Conservation (phyloP, 2,113 vertebrate genomes). For the Micromys minutus region DNA sequence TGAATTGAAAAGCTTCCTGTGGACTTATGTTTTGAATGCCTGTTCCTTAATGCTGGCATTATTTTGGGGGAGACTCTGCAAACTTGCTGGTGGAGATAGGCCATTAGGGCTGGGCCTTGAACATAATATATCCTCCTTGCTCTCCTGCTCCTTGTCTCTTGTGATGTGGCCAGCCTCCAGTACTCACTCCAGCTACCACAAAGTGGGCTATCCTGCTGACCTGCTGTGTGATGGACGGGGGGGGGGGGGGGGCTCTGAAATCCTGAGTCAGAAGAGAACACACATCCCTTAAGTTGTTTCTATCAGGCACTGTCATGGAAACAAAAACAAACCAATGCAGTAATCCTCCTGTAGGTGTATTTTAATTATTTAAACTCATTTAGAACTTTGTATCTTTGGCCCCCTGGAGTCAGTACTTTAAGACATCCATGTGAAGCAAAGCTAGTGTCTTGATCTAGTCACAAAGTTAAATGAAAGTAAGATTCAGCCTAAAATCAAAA, state of each 20-base stretch:
- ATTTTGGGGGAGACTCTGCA: background rate
- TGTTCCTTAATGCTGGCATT: background rate
- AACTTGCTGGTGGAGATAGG: background rate
- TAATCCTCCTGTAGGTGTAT: background rate
- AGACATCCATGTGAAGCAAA: constrained; percentile 11
- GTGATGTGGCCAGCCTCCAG: background rate
- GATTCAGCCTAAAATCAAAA: constrained; percentile 11
- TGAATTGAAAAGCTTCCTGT: background rate
- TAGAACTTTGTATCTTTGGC: constrained; percentile 16
- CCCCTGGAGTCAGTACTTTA: background rate
- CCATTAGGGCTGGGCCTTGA: background rate
- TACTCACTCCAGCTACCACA: background rate
- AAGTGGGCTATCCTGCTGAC: background rate
- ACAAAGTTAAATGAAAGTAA: background rate
- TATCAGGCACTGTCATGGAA: background rate
- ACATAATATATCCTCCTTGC: background rate
- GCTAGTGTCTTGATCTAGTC: constrained; percentile 1
- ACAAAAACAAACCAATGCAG: background rate
- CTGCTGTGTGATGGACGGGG: too few species aligned
- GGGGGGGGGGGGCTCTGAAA: too few species aligned
- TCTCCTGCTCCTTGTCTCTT: background rate
- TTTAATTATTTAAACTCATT: background rate
- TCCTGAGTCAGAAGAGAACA: background rate
- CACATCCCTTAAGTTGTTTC: background rate
- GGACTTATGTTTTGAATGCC: background rate